Base-by-base conservation (phyloP, 2,888 invertebrate genomes). In the Limnephilus auricula region DNA sequence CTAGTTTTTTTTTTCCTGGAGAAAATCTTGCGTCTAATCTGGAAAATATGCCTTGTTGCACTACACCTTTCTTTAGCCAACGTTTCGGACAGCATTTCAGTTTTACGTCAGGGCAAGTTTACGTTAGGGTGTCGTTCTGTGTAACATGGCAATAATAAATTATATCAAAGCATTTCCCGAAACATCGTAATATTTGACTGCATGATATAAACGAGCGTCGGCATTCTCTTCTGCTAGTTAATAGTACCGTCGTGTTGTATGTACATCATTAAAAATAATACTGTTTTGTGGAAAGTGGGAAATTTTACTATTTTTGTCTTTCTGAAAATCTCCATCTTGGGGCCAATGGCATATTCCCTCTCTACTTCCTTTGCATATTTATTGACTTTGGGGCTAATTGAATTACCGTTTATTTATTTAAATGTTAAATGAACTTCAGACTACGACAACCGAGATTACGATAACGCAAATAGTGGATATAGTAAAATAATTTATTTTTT, bases 401-500 rank as follows among this genome's bases (percentile, higher is more conserved):
- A 30, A 82, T 82, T 32, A 32, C 34, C 82, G 34, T 82, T 82
- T 82, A 82, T 82, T 37, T 82, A n/a, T n/a, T n/a, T n/a, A n/a
- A n/a, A n/a, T n/a, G n/a, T n/a, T n/a, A 65, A 9, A 65, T 9
- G 25, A 65, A n/a, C 65, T 65, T 25, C 25, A 65, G 9, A 25
- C 25, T 50, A 18, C 50, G 18, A 50, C 18, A 18, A 18, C 18
- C 18, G 50, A 50, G 18, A 50, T 25, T 0, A n/a, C n/a, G 25
- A 65, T 25, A 1, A 25, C 25, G 9, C 6, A 65, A 65, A 65
- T 2, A n/a, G 65, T 25, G 9, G 65, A 9, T 25, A n/a, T 65
- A 25, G 25, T 25, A 65, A 18, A 45, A 45, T 45, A 45, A 65
- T 65, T 25, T 65, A 18, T 50, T 65, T 4, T 65, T 45, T 3